These are phyloP conservation scores for Chiridota heheva DNA, from an alignment of 35 echinoderm and acorn worm genomes.

Conservation along the genomic window DNA sequence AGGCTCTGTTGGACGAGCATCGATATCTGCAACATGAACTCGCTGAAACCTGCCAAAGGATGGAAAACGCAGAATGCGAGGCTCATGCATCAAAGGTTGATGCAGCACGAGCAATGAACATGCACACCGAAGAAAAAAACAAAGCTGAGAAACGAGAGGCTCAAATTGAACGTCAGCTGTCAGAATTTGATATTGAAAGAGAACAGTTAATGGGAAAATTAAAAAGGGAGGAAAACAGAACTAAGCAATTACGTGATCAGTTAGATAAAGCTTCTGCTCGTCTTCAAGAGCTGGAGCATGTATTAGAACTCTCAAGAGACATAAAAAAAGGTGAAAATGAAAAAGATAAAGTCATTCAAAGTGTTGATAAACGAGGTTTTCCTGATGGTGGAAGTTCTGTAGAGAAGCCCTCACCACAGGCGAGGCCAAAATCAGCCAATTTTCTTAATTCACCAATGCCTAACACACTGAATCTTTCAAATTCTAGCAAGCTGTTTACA, in stretches of 20 bases:
- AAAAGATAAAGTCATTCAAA: slow-evolving; percentile 5
- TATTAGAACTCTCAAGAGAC: slow-evolving; percentile 41
- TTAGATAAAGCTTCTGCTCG: slow-evolving; percentile 22
- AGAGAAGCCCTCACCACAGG: neutral
- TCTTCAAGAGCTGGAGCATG: slow-evolving; percentile 22
- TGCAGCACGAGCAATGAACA: slow-evolving; percentile 20
- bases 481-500: slow-evolving; percentile 61
- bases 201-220: slow-evolving; percentile 86
- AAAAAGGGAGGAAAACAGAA: slow-evolving; percentile 88
- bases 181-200: slow-evolving; percentile 96
- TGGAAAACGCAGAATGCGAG: slow-evolving; percentile 64
- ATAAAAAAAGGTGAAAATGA: slow-evolving; percentile 5
- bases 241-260: slow-evolving; percentile 69
- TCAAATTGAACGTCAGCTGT: slow-evolving; percentile 89
- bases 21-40: slow-evolving; percentile 60
- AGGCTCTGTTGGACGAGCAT: slow-evolving; percentile 78
- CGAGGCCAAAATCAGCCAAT: slow-evolving; percentile 33
- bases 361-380: neutral
- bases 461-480: neutral
- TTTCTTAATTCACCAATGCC: neutral
- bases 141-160: slow-evolving; percentile 84
- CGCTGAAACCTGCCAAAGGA: slow-evolving; percentile 57
- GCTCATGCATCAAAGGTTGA: slow-evolving; percentile 67
- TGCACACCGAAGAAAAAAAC: slow-evolving; percentile 48
- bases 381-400: neutral